Evolutionary conservation across 30 jellyfish, hydroid and myxozoan genomes (phyloP), one percentile per base, ranked within the genome.

Genomic region (Sanderia malayensis): DNA sequence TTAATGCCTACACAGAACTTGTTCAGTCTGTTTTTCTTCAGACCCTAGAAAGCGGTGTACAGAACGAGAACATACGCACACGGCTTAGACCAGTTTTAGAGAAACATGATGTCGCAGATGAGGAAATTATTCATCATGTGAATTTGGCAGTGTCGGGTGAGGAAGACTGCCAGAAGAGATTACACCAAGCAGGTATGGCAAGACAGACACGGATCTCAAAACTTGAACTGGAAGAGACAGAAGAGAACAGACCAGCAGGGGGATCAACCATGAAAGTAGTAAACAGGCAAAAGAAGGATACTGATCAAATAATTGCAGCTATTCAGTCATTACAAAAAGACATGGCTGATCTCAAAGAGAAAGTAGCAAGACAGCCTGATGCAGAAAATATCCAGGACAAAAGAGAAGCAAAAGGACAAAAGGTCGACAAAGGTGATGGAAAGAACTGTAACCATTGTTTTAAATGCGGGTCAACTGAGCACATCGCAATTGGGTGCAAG

Each of bases 1-100:
- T 33, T 21, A 33, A 67, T 4, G 66, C 46, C 13, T 20, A 67
- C 17, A 67, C 64, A 2, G 66, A 33, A 2, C 45, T 67, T 31
- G 45, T 33, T 47, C 83, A 71, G 59, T 71, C 83, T 8, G 15
- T 47, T 70, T 73, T 73, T 46, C 85, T 73, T 6, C 85, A 73
- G 57, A 70, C 85, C 21, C 4, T 73, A 9, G 74, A 73, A 58
- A 73, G 62, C 1, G 67, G 85, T 3, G 52, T 73, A 29, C 34
- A 46, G 0, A 73, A 74, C 66, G 58, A 53, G 9, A 73, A 1
- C 31, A 25, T 73, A 47, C 57, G 85, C 29, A n/a, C 74, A 31
- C 10, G 82, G 21, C 47, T 70, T 33, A 64, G 71, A 28, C 82
- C 82, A 45, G 69, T 22, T 24, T 49, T 70, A 27, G 52, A 70